Base-by-base conservation (phyloP, 2,113 vertebrate genomes). In the Cephalopterus ornatus region DNA sequence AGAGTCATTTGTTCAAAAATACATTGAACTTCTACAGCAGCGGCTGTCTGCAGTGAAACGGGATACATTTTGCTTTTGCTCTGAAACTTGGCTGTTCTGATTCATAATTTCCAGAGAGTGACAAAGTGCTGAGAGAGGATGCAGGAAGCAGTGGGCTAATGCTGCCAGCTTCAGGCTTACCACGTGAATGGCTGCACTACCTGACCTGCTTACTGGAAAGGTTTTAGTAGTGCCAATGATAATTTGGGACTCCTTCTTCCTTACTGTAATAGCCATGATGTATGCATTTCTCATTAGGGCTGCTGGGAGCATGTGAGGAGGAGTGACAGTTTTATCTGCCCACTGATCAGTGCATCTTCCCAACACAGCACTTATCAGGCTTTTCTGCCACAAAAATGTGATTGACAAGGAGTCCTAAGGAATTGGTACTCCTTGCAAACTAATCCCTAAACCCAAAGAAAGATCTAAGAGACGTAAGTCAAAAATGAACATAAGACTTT, bases 181-280 rank as follows among this genome's bases (percentile, higher is more conserved):
- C 41, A 32, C 0, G 0, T 12, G 24, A 53, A 49, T 0, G 3
- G 13, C 49, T 47, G 24, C 37, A 28, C 20, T 71, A 89, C 18
- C 68, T 11, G 16, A 74, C n/a, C 42, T 74, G 20, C 23, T 39
- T 41, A 50, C 37, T 30, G 30, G 81, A 70, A 62, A 67, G 14
- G 5, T 39, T 82, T 63, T 10, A 39, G 41, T 26, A 53, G 9
- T 22, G 33, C 15, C 30, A 82, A 32, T 26, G 61, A 9, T 35
- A 89, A 78, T 50, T 13, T 71, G 37, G 35, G 26, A 73, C 62
- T 89, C 21, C 28, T 74, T 32, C n/a, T 70, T 82, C 42, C 58
- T 47, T 74, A 24, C 11, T 7, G 23, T 32, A 82, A 76, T 4
- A 68, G 12, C 32, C 41, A n/a, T 22, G 37, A 42, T n/a, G 11